Base-by-base conservation (phyloP, 92 coral and sea anemone species). In the Porites lobata region DNA sequence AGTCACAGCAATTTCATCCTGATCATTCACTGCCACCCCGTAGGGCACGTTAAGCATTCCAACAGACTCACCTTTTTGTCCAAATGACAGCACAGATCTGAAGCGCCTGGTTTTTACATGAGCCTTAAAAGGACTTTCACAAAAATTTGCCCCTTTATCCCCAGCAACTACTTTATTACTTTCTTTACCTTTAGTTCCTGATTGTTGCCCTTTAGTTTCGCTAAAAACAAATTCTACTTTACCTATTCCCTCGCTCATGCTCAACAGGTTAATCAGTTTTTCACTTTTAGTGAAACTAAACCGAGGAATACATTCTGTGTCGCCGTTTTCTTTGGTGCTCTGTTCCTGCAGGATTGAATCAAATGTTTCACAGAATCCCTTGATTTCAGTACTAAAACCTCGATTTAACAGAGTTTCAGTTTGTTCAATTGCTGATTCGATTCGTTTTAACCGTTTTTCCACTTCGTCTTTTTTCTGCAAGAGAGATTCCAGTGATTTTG, bases 1-100 rank as follows among this genome's bases (percentile, higher is more conserved):
- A 63, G 83, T 68, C 24, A 79, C 73, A 9, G 68, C 68, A 18
- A 79, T 79, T 13, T 79, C 70, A 22, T 79, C 71, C 50, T 32
- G n/a, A 17, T 59, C 21, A 59, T 79, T 79, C 21, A 79, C 83
- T 43, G 83, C 24, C 68, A 79, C 53, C 51, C 83, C 83, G 20
- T 53, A 79, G 21, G 83, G 83, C 12, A 8, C 1, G 38, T 79
- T 53, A 51, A 79, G 62, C 52, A 59, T 68, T 1, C 83, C 71
- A 20, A 59, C 69, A 65, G 65, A 59, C 15, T 6, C 10, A 24
- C 83, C 83, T 59, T 59, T 22, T 26, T 51, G 38, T 63, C 83
- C 83, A 61, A 79, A 79, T 24, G 83, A 54, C 29, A 22, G 71
- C 47, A 79, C 83, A 29, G 69, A 11, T 32, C 68, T 50, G 62